These are phyloP conservation scores for Lasioglossum malachurum DNA, from an alignment of 2,888 invertebrate species.

Conservation along the genomic window DNA sequence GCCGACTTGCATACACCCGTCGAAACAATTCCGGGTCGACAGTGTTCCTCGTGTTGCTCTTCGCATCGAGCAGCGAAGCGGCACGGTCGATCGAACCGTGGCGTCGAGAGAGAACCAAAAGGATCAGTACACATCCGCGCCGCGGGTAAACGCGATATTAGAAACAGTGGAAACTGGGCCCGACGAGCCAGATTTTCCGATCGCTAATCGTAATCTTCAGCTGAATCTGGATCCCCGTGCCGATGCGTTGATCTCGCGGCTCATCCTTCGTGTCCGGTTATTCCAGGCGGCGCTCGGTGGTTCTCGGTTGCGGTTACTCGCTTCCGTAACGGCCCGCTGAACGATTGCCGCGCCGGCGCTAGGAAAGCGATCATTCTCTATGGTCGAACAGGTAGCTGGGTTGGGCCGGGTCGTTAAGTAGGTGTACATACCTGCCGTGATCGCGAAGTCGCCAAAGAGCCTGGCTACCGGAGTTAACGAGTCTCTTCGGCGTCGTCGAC, in stretches of 20 bases:
- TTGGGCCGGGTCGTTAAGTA: slow-evolving; percentile 73
- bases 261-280: slow-evolving; percentile 16
- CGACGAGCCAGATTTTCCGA: neutral
- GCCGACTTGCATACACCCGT: slow-evolving; percentile 5
- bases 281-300: slow-evolving; percentile 24
- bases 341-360: slow-evolving; percentile 67
- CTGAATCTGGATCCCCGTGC: slow-evolving; percentile 18
- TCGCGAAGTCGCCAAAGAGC: slow-evolving; percentile 72
- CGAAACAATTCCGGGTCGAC: neutral
- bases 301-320: slow-evolving; percentile 53
- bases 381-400: slow-evolving; percentile 75
- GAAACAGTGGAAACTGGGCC: neutral
- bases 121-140: neutral
- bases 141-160: neutral
- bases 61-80: neutral
- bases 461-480: slow-evolving; percentile 74
- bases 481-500: slow-evolving; percentile 40
- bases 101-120: neutral
- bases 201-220: neutral
- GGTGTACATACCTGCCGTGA: slow-evolving; percentile 73
- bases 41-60: neutral
- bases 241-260: neutral
- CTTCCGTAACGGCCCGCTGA: slow-evolving; percentile 63
- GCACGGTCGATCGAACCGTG: neutral
- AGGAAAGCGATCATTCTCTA: slow-evolving; percentile 75